Evolutionary conservation across 2,888 invertebrate species (phyloP), one percentile per base, ranked within the genome.

Genomic region (Idaea biselata): DNA sequence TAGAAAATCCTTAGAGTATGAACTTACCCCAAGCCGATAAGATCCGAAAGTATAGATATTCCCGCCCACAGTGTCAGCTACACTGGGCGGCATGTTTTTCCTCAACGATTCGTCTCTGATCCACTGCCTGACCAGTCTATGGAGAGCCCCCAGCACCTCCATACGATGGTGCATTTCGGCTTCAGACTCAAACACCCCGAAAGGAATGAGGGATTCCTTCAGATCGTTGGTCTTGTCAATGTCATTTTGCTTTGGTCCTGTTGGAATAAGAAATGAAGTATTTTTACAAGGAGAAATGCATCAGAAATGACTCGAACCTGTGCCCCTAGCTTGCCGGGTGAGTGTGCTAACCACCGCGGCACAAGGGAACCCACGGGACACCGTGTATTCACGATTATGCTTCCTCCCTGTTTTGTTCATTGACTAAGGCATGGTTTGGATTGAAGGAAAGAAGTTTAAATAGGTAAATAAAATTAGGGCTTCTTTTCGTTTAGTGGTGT

Each of bases 41-140:
- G 99, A 99, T 58, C 99, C 99, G 88, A 99, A 99, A n/a, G 99
- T 99, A 83, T 98, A 99, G 67, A 99, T 98, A 91, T 99, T 99
- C 4, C 99, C 99, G 18, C 99, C 99, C 64, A 99, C 97, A 72
- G 95, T 95, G 62, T 98, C 97, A 1, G 98, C 97, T 0, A 97
- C 95, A 73, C 95, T 96, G 63, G 96, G 95, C 6, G 99, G 99
- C 95, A 99, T 97, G 87, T 98, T 98, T 88, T 97, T 96, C 71
- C 96, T 94, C 62, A 97, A 88, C 58, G 98, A 98, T 58, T 98
- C 95, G 74, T 98, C 97, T 71, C 95, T 94, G 69, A 99, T 98
- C 99, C 99, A 99, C 79, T 97, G 95, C 73, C 98, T 96, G 14
- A 99, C 99, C 58, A 99, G 93, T 5, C 95, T 94, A 88, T 99